Evolutionary conservation across 1,140 invertebrate genomes (phyloP).

Genomic region (Scaptomyza hsui): DNA sequence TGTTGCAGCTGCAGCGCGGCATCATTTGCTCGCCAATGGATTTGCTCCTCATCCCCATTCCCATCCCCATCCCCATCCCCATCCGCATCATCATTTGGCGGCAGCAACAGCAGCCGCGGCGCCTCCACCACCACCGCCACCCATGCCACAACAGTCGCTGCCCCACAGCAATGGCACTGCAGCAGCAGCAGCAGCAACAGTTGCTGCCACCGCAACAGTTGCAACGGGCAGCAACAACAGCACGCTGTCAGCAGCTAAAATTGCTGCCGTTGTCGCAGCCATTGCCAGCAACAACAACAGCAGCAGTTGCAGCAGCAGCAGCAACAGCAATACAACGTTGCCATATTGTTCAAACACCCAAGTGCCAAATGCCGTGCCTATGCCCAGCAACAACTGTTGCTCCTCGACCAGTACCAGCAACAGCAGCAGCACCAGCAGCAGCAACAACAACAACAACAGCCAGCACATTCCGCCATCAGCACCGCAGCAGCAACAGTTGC

Average conservation of each 20-base stretch:
- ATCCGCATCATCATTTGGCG: slow-evolving; percentile 24
- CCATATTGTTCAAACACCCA: slow-evolving; percentile 46
- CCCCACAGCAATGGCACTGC: slow-evolving; percentile 13
- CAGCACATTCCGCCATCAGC: slow-evolving; percentile 31
- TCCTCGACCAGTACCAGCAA: slow-evolving; percentile 2
- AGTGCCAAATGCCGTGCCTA: slow-evolving; percentile 48
- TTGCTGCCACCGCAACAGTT: slow-evolving; percentile 16
- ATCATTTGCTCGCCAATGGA: slow-evolving; percentile 63
- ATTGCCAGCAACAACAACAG: slow-evolving; percentile 36
- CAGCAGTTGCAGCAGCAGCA: slow-evolving; percentile 5
- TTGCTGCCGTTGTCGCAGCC: slow-evolving; percentile 39
- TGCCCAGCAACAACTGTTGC: slow-evolving; percentile 22
- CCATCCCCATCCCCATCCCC: slow-evolving; percentile 53
- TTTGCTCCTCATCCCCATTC: slow-evolving; percentile 48
- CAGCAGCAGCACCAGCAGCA: slow-evolving; percentile 20
- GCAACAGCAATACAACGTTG: slow-evolving; percentile 55
- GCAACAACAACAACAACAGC: slow-evolving; percentile 33
- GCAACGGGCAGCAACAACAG: slow-evolving; percentile 3
- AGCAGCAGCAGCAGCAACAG: slow-evolving; percentile 45
- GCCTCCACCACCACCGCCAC: slow-evolving; percentile 11
- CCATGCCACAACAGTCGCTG: slow-evolving; percentile 56
- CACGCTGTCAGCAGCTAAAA: slow-evolving; percentile 33
- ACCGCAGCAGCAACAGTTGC: slow-evolving; percentile 11
- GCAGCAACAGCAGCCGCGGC: slow-evolving; percentile 16
- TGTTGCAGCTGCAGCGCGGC: slow-evolving; percentile 62